These are phyloP conservation scores for Micrasema longulum DNA, from an alignment of 1,140 invertebrate genomes.

Conservation along the genomic window DNA sequence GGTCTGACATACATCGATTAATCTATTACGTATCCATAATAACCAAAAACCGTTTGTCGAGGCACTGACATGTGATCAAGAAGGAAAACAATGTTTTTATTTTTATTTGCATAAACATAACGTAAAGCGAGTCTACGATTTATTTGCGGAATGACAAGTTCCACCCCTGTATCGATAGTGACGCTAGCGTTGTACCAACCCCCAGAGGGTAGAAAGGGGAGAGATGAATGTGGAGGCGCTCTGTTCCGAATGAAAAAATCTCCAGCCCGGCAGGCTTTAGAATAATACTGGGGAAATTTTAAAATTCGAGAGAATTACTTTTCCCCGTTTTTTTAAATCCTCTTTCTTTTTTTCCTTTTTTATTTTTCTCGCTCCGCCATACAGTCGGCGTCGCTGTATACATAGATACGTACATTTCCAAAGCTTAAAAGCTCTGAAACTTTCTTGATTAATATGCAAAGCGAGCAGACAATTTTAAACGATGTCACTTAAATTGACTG, in stretches of 20 bases:
- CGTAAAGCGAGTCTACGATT: no score
- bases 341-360: background rate
- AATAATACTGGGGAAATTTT: conserved; percentile 40
- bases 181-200: background rate
- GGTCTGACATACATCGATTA: no score
- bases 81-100: no score
- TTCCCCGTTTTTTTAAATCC: conserved; percentile 19
- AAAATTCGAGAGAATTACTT: conserved; percentile 41
- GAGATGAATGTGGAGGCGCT: background rate
- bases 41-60: no score
- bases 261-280: conserved; percentile 31
- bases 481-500: no score
- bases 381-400: background rate
- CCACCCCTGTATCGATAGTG: background rate
- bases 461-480: no score
- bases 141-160: no score
- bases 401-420: background rate
- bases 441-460: conserved; percentile 31
- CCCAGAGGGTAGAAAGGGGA: background rate
- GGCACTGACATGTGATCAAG: no score
- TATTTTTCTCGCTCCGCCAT: background rate
- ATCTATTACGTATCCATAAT: no score
- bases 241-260: conserved; percentile 44
- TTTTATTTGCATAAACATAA: background rate
- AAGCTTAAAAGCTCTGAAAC: conserved; percentile 19